A percentile compares a stretch with the other conserved stretches of the same genome.
phyloP scores from a whole-genome alignment of 2,888 invertebrate species.

The Dasysyrphus tricinctus region DNA sequence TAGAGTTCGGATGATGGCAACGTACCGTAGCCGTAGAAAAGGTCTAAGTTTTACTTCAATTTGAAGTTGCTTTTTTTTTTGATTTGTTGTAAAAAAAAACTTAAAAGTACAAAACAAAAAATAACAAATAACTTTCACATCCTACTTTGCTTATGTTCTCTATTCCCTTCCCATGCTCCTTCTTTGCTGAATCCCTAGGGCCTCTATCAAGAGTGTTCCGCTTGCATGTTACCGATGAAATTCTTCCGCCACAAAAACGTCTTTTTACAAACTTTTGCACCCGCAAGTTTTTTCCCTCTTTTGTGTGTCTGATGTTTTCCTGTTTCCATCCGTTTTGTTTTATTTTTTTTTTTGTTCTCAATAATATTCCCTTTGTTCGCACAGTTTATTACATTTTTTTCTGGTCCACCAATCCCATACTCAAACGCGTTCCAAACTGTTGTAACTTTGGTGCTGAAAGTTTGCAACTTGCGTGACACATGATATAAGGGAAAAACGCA shows the following conservation, averaged over 20 bases:
- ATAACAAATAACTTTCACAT: slow-evolving; percentile 79
- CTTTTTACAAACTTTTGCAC: slow-evolving; percentile 71
- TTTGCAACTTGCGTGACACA: slow-evolving; percentile 31
- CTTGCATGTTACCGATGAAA: slow-evolving; percentile 71
- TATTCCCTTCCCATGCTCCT: slow-evolving; percentile 48
- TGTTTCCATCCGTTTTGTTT: slow-evolving; percentile 27
- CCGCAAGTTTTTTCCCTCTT: slow-evolving; percentile 47
- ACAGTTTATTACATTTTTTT: slow-evolving; percentile 70
- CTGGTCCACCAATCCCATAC: slow-evolving; percentile 38
- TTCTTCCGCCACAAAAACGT: slow-evolving; percentile 74
- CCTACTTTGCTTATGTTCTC: slow-evolving; percentile 66
- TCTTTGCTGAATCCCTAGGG: slow-evolving; percentile 51
- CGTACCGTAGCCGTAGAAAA: slow-evolving; percentile 66
- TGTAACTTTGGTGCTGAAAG: slow-evolving; percentile 60
- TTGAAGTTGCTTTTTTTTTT: slow-evolving; percentile 46
- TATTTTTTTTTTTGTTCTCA: slow-evolving; percentile 45
- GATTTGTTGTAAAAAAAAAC: slow-evolving; percentile 4
- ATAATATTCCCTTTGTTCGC: slow-evolving; percentile 70
- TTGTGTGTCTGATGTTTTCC: slow-evolving; percentile 41
- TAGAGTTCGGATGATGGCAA: slow-evolving; percentile 22
- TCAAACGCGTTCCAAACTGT: slow-evolving; percentile 48
- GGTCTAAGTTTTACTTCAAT: slow-evolving; percentile 54
- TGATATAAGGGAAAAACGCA: no score
- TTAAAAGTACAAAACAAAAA: slow-evolving; percentile 28
- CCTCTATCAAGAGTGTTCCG: slow-evolving; percentile 57